Percentiles rank a stretch among this genome's conserved stretches.
Conservation (phyloP, 2,888 invertebrate genomes). For the Chouioia cunea region DNA sequence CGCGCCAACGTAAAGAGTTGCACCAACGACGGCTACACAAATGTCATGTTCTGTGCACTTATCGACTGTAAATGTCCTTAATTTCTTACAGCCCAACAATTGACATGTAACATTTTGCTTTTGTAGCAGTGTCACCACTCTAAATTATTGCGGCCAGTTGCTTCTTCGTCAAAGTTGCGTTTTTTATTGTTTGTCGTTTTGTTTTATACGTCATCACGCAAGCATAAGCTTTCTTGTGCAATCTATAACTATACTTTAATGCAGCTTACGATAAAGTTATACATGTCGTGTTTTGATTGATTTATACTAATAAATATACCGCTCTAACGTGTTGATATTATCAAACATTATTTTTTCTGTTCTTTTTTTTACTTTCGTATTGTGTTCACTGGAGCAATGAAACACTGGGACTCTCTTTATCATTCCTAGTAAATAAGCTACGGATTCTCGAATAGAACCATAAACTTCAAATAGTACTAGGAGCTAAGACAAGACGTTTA, state of each 20-base stretch:
- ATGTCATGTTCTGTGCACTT: slow-evolving; percentile 7
- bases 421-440: slow-evolving; percentile 24
- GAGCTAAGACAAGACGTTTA: not conserved
- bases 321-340: too few species aligned
- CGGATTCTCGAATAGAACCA: slow-evolving; percentile 13
- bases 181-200: too few species aligned
- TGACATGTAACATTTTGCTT: slow-evolving; percentile 18
- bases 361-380: not conserved
- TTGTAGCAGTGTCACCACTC: not conserved
- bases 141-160: not conserved
- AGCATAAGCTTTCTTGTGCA: too few species aligned
- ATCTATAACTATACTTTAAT: too few species aligned
- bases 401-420: slow-evolving; percentile 13
- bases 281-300: too few species aligned
- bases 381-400: not conserved
- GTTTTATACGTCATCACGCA: too few species aligned
- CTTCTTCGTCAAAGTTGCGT: too few species aligned
- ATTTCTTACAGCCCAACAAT: slow-evolving; percentile 29
- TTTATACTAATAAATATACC: too few species aligned
- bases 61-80: slow-evolving; percentile 38
- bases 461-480: slow-evolving; percentile 13
- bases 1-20: not conserved
- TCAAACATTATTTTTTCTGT: too few species aligned
- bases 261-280: too few species aligned
- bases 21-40: too few species aligned